phyloP scores from a whole-genome alignment of 2,888 invertebrate species.

The Andrena flavipes region DNA sequence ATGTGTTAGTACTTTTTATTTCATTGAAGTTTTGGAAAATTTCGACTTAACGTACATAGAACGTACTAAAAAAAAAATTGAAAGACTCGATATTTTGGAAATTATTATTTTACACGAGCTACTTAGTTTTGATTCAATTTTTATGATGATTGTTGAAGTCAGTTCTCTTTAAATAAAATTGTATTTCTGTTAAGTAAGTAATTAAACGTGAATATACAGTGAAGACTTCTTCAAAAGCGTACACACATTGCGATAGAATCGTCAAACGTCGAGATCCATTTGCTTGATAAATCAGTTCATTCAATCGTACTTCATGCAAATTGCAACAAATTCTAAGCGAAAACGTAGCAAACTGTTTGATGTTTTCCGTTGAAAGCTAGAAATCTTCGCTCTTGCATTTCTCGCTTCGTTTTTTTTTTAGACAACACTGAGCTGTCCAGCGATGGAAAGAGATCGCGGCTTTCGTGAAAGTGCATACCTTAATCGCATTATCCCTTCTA shows the following conservation, averaged over 20 bases:
- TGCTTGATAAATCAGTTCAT: slow-evolving; percentile 1
- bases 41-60: too few species aligned
- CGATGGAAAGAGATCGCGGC: slow-evolving; percentile 45
- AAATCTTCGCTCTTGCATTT: neutral
- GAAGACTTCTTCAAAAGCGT: too few species aligned
- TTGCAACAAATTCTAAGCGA: neutral
- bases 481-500: slow-evolving; percentile 71
- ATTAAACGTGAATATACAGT: too few species aligned
- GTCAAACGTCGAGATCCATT: neutral
- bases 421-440: slow-evolving; percentile 43
- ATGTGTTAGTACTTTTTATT: too few species aligned
- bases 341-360: slow-evolving; percentile 5
- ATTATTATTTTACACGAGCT: too few species aligned
- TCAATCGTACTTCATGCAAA: slow-evolving; percentile 24
- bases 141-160: too few species aligned
- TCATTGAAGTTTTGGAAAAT: too few species aligned
- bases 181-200: too few species aligned
- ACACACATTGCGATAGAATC: neutral
- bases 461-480: slow-evolving; percentile 72
- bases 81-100: too few species aligned
- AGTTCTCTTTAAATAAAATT: too few species aligned
- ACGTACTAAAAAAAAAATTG: too few species aligned
- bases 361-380: slow-evolving; percentile 2
- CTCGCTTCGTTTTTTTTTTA: neutral
- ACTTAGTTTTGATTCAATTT: too few species aligned